Base-by-base conservation (phyloP, 2,888 invertebrate species). In the Carpatolechia fugitivella region DNA sequence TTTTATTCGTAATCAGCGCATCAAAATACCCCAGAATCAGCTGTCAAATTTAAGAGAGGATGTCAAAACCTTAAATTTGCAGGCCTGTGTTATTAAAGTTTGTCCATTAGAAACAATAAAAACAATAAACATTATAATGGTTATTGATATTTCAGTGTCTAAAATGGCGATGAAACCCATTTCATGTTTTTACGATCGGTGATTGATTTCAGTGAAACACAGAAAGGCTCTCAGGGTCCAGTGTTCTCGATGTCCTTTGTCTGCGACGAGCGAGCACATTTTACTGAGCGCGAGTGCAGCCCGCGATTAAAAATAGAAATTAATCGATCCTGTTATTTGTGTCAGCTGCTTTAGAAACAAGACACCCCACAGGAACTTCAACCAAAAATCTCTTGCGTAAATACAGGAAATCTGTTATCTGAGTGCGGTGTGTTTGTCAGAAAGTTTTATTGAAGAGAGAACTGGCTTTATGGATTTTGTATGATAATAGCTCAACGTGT, bases 291-390 rank as follows among this genome's bases (percentile, higher is more conserved):
- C 72, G 66, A 70, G 71, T 69, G 63, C 64, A 75, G 76, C 76
- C 74, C 75, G 72, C 65, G 79, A 70, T 76, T 88, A 88, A 85
- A 89, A 88, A 90, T 90, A 90, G 89, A 87, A 82, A 76, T 76
- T 82, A 85, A 90, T 89, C 89, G 89, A 89, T 89, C 80, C 80
- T 76, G 78, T 82, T 82, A 86, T 84, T 80, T 75, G 82, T 84
- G 88, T 87, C 86, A 87, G 76, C 78, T 78, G 78, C 72, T 29
- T 24, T 24, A 24, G 24, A 24, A 24, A 20, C 44, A 20, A 13
- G 4, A 44, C 29, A n/a, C n/a, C n/a, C 11, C n/a, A 49, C 49
- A 35, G 7, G 20, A 20, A 20, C 18, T 20, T 18, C 24, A 14
- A 33, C 20, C 18, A 35, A 49, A 33, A 48, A 69, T n/a, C n/a